Conservation (phyloP, 2,797 vertebrate species). For the Epinephelus malabaricus region DNA sequence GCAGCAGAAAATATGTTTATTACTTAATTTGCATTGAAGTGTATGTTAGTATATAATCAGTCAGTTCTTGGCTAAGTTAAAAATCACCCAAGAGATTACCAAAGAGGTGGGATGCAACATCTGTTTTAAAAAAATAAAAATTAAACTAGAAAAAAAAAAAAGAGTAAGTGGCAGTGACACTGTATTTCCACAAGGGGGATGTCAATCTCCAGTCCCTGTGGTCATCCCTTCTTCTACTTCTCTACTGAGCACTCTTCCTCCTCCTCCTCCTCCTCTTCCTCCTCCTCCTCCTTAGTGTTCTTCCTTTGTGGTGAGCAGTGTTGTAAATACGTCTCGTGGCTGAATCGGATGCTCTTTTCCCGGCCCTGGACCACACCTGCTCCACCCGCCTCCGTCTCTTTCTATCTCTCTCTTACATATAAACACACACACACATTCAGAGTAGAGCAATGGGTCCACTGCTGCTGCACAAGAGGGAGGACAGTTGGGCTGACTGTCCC, state of each 20-base stretch:
- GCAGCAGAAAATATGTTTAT: constrained; percentile 47
- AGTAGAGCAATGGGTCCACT: constrained; percentile 50
- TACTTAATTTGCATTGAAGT: constrained; percentile 54
- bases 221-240: constrained; percentile 50
- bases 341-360: constrained; percentile 53
- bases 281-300: constrained; percentile 64
- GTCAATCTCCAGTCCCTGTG: constrained; percentile 58
- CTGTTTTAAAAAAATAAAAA: constrained; percentile 27
- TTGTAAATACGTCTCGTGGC: constrained; percentile 73
- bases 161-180: constrained; percentile 65
- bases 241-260: constrained; percentile 36
- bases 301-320: constrained; percentile 71
- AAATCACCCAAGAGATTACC: constrained; percentile 72
- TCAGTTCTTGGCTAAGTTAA: constrained; percentile 60
- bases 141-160: constrained; percentile 5
- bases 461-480: constrained; percentile 54
- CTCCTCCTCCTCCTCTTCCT: constrained; percentile 45
- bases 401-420: constrained; percentile 32
- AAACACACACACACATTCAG: constrained; percentile 36
- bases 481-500: constrained; percentile 29
- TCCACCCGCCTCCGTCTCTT: constrained; percentile 49
- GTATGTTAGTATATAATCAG: constrained; percentile 53
- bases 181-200: constrained; percentile 73
- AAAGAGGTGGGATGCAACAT: constrained; percentile 70
- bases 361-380: constrained; percentile 68